Evolutionary conservation across 2,113 vertebrate genomes (phyloP).

Genomic region (Myotis yumanensis): DNA sequence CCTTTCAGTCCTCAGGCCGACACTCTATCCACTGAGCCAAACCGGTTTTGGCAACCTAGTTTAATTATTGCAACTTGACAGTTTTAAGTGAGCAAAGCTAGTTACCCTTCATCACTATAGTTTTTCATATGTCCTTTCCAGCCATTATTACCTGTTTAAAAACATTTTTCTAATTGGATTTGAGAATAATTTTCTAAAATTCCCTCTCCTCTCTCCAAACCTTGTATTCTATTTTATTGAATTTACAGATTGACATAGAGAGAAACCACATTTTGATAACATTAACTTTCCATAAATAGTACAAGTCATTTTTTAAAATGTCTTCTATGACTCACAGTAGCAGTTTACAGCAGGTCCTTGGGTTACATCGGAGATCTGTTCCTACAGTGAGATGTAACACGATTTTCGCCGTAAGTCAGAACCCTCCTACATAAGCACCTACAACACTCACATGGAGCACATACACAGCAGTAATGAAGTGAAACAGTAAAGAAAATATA

Average conservation of each 20-base stretch:
- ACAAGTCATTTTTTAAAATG: background rate
- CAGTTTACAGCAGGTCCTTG: background rate
- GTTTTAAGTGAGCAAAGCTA: background rate
- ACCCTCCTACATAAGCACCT: no score
- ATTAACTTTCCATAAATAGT: background rate
- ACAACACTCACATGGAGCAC: no score
- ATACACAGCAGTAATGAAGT: no score
- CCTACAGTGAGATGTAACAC: no score
- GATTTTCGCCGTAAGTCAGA: no score
- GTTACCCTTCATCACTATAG: background rate
- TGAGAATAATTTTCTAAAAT: conserved; percentile 8
- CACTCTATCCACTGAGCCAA: no score
- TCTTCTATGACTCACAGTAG: background rate
- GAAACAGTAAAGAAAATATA: no score
- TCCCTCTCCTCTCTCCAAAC: background rate
- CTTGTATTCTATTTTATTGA: background rate
- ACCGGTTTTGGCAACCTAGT: no score
- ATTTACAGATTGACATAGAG: no score
- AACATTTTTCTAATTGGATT: background rate
- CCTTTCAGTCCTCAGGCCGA: no score
- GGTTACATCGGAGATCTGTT: no score
- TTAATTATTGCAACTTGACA: background rate
- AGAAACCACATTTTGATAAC: no score
- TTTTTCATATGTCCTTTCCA: background rate
- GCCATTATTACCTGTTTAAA: background rate